Base-by-base conservation (phyloP, 2,113 vertebrate species). In the Heliornis fulica region DNA sequence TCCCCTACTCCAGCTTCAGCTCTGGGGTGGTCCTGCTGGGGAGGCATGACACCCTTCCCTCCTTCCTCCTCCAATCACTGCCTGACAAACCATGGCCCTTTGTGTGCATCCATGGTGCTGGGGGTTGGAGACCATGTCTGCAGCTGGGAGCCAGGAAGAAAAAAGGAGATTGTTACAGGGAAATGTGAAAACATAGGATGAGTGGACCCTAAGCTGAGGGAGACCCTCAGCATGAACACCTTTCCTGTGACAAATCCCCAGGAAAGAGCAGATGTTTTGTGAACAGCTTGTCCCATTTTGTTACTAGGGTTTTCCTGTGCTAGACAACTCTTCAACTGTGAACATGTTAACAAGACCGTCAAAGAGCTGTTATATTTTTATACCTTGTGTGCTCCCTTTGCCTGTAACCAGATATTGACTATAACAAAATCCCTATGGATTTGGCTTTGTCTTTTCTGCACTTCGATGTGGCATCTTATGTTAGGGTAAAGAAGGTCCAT, bases 21-120 rank as follows among this genome's bases (percentile, higher is more conserved):
- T 53, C 21, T 20, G 13, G 43, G 6, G 1, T 54, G 25, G 28
- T 7, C 26, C 5, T 3, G 0, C 6, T 72, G 32, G 3, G 8
- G 11, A 29, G 4, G 2, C 2, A 14, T 61, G 36, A n/a, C 19
- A 54, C 7, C 5, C 15, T 51, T 51, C 50, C 50, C 25, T 51
- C 48, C 48, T 50, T 25, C 48, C 25, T 50, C 25, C 26, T 25
- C 50, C 3, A 15, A 40, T 46, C 11, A 29, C 23, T 26, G 29
- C 18, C 18, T 48, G 50, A 4, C 20, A 86, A 77, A 59, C 7
- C 43, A 32, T 2, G 28, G 23, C 5, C 5, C 5, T 61, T 43
- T 34, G 5, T 34, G 31, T 31, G 9, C 8, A 46, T 46, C 10
- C 5, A 14, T 26, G 26, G 1, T 25, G 6, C 9, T 38, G 19